Conservation (phyloP, 2,113 vertebrate species). For the Oplegnathus fasciatus region DNA sequence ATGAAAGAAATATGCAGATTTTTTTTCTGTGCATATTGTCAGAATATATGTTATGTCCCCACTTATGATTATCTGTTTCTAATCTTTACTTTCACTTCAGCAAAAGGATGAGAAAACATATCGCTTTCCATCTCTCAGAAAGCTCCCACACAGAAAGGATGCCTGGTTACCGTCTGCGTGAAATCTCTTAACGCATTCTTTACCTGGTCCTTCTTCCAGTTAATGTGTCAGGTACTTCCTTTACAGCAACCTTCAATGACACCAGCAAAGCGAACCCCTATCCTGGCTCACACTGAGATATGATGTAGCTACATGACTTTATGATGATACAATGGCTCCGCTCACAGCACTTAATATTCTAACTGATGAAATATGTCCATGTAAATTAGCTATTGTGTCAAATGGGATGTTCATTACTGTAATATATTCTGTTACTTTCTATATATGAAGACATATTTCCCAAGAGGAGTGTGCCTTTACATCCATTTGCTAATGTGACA, state of each 20-base stretch:
- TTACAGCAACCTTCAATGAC: not conserved
- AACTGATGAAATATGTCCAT: not conserved
- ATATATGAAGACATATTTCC: constrained; percentile 18
- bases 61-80: not conserved
- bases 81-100: constrained; percentile 47
- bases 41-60: not conserved
- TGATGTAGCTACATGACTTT: not conserved
- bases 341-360: not conserved
- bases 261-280: not conserved
- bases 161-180: constrained; percentile 46
- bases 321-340: not conserved
- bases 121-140: constrained; percentile 47
- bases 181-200: constrained; percentile 63
- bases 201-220: constrained; percentile 34
- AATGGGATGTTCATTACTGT: not conserved
- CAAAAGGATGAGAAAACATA: constrained; percentile 13
- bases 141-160: constrained; percentile 52
- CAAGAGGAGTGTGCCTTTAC: not conserved
- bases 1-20: not conserved
- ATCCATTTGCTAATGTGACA: constrained; percentile 27
- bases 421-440: not conserved
- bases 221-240: constrained; percentile 44
- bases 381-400: constrained; percentile 8
- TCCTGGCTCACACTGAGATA: constrained; percentile 1
- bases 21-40: too few relatives aligned